Percentiles rank a stretch among this genome's conserved stretches.
These are phyloP conservation scores for Vimba vimba DNA, from an alignment of 2,113 vertebrate species.

Conservation along the genomic window DNA sequence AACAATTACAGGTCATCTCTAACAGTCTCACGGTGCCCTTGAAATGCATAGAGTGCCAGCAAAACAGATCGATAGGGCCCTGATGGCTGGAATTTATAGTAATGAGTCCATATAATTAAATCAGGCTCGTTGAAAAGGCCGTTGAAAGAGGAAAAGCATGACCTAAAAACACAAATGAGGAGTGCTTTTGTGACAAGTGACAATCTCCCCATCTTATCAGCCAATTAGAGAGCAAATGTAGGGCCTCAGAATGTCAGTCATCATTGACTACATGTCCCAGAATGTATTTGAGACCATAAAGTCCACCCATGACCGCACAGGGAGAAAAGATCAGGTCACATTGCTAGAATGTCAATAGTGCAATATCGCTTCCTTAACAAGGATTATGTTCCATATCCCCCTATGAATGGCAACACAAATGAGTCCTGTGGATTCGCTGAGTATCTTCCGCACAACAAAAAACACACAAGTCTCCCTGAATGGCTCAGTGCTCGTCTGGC, in stretches of 20 bases:
- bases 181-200: conserved; percentile 9
- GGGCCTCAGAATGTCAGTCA: conserved; percentile 33
- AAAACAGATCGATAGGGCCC: conserved; percentile 34
- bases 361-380: background rate
- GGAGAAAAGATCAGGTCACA: background rate
- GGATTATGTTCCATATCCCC: conserved; percentile 12
- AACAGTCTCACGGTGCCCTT: conserved; percentile 43
- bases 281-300: conserved; percentile 22
- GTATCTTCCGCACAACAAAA: conserved; percentile 14
- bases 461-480: background rate
- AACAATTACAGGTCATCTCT: background rate
- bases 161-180: conserved; percentile 26
- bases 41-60: conserved; percentile 39
- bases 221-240: conserved; percentile 33
- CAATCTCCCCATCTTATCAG: conserved; percentile 42
- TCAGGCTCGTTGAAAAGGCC: background rate
- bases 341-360: conserved; percentile 2
- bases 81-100: conserved; percentile 43
- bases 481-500: conserved; percentile 1
- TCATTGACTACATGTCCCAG: conserved; percentile 30
- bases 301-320: background rate
- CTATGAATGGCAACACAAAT: background rate
- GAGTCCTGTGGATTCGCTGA: background rate
- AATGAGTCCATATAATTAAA: conserved; percentile 36
- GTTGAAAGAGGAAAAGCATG: conserved; percentile 8